Evolutionary conservation across 2,797 vertebrate genomes (phyloP), one percentile per base, ranked within the genome.

Genomic region (Betta splendens): DNA sequence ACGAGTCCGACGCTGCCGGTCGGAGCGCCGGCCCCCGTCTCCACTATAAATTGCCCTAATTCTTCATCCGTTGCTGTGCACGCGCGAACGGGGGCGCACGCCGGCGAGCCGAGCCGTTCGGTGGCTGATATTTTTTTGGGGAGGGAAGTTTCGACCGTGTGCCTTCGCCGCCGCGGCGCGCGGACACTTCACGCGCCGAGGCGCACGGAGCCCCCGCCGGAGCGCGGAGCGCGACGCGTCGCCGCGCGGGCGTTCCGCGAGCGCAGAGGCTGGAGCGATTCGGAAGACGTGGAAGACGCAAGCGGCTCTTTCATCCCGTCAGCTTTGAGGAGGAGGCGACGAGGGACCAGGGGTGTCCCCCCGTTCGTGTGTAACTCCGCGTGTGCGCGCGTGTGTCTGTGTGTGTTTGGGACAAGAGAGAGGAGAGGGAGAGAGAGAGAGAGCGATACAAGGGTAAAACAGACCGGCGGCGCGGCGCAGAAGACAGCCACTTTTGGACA

Each of bases 301-400:
- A 80, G 79, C 81, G 69, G 79, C 79, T 81, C 87, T 85, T 85
- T 91, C 89, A 87, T 92, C 87, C 84, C 84, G 74, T 87, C 80
- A 76, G 81, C 78, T 85, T 69, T 77, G 77, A 87, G 77, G 77
- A 87, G 81, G 85, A 87, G 87, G 85, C 58, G 83, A 65, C 50
- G 80, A 85, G 75, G 77, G 76, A 89, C 79, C 80, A 85, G 73
- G 86, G 86, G 85, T 88, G 87, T 82, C 85, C 84, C 81, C 84
- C 80, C 64, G 51, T 69, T 68, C 54, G 64, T 62, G 77, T 61
- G 71, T 71, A 59, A 69, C 63, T 44, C 60, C 46, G 61, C 39
- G 68, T 61, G 79, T 62, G 75, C 35, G 66, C 43, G 44, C 28
- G 57, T 35, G 47, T 20, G 51, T 26, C 37, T 21, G 66, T 20